Conservation (phyloP, 2,888 invertebrate genomes). For the Dione juno region DNA sequence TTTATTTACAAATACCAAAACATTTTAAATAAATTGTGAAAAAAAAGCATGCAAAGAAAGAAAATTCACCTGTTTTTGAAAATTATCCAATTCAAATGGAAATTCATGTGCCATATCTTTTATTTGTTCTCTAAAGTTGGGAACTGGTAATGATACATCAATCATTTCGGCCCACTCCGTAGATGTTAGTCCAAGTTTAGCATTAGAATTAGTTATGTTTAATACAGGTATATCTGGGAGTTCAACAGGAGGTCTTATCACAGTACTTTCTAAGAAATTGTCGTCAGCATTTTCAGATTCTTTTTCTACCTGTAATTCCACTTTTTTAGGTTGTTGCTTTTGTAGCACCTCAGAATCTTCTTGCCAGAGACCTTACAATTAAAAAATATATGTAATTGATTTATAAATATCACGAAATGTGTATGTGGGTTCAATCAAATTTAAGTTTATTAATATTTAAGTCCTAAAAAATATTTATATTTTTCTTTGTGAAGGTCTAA, state of each 20-base stretch:
- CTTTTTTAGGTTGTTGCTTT: slow-evolving; percentile 48
- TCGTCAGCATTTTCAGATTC: slow-evolving; percentile 58
- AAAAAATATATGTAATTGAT: background rate
- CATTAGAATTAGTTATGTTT: slow-evolving; percentile 84
- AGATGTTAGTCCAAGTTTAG: slow-evolving; percentile 73
- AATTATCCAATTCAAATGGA: slow-evolving; percentile 96
- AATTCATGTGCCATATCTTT: slow-evolving; percentile 93
- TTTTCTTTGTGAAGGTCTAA: too few relatives aligned
- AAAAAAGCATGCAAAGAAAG: too few relatives aligned
- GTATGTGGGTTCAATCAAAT: too few relatives aligned
- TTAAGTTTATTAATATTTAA: too few relatives aligned
- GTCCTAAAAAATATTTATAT: too few relatives aligned
- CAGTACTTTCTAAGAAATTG: slow-evolving; percentile 68
- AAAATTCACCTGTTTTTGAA: slow-evolving; percentile 92
- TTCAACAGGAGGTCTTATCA: slow-evolving; percentile 67
- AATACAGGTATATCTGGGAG: slow-evolving; percentile 85
- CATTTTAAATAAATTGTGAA: too few relatives aligned
- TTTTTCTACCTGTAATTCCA: slow-evolving; percentile 51
- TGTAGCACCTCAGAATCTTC: slow-evolving; percentile 65
- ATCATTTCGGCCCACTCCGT: slow-evolving; percentile 95
- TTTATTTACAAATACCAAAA: too few relatives aligned
- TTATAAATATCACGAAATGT: too few relatives aligned
- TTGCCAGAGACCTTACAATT: slow-evolving; percentile 71
- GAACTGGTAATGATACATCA: slow-evolving; percentile 91
- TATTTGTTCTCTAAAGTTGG: slow-evolving; percentile 90